phyloP scores from a whole-genome alignment of 2,888 invertebrate species.

The Drosophila picticornis region DNA sequence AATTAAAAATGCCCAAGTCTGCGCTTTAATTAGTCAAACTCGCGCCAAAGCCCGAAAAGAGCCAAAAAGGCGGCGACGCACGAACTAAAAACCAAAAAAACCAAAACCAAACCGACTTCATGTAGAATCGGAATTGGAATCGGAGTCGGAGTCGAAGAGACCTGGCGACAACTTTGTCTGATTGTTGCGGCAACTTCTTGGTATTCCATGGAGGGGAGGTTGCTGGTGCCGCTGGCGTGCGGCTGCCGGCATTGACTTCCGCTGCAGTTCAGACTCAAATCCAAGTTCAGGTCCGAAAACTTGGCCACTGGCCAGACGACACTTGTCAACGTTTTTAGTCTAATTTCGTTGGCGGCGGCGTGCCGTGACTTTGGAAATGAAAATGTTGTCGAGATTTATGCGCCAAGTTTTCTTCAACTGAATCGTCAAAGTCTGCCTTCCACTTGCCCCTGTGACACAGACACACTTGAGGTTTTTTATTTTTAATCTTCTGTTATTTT shows the following conservation, averaged over 20 bases:
- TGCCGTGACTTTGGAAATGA: constrained; percentile 52
- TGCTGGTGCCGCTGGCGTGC: constrained; percentile 51
- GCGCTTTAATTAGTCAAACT: constrained; percentile 83
- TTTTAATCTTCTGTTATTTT: constrained; percentile 9
- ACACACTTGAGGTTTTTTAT: constrained; percentile 35
- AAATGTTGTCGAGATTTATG: constrained; percentile 68
- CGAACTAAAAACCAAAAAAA: constrained; percentile 54
- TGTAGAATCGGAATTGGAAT: constrained; percentile 44
- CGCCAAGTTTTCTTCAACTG: constrained; percentile 55
- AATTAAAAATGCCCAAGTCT: constrained; percentile 81
- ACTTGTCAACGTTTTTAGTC: constrained; percentile 70
- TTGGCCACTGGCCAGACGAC: constrained; percentile 55
- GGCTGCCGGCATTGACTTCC: constrained; percentile 61
- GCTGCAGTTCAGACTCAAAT: constrained; percentile 55
- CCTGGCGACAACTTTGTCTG: constrained; percentile 71
- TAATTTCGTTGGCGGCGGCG: constrained; percentile 54
- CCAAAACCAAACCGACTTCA: constrained; percentile 26
- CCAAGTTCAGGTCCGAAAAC: constrained; percentile 33
- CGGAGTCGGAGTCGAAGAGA: constrained; percentile 27
- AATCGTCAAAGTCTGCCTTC: constrained; percentile 56
- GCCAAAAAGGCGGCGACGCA: constrained; percentile 52
- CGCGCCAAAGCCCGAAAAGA: constrained; percentile 76
- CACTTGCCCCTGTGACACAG: constrained; percentile 67
- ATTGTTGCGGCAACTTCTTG: constrained; percentile 66
- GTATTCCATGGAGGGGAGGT: constrained; percentile 47